These are phyloP conservation scores for Oncorhynchus kisutch DNA, from an alignment of 2,113 vertebrate genomes.

Conservation along the genomic window DNA sequence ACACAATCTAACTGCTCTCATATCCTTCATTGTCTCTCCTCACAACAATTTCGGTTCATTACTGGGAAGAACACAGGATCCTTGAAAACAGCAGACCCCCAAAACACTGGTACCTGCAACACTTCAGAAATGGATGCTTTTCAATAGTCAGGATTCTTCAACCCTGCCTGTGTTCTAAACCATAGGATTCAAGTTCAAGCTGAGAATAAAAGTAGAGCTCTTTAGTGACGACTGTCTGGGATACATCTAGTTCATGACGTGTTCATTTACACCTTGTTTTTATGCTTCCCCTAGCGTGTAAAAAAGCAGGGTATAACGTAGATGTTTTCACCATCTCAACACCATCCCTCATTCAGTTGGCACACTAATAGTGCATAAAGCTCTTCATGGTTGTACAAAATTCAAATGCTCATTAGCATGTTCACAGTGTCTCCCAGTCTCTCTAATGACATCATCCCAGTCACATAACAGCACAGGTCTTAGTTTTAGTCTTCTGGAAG, in stretches of 20 bases:
- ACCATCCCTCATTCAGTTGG: too few relatives aligned
- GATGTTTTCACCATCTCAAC: not conserved
- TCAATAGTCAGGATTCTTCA: not conserved
- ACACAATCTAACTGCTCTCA: not conserved
- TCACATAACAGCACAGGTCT: constrained; percentile 91
- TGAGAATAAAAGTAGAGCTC: not conserved
- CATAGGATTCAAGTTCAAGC: not conserved
- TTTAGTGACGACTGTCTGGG: not conserved
- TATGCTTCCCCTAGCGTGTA: not conserved
- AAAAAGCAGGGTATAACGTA: too few relatives aligned
- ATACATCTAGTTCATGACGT: not conserved
- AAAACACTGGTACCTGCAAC: constrained; percentile 3
- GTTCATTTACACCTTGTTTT: not conserved
- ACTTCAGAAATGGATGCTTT: constrained; percentile 14
- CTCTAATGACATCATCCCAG: not conserved
- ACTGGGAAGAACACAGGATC: not conserved
- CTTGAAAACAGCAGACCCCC: too few relatives aligned
- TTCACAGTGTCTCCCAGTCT: not conserved
- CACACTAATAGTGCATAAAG: constrained; percentile 5
- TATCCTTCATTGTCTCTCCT: not conserved
- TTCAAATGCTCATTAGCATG: not conserved
- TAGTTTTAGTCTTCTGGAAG: constrained; percentile 88
- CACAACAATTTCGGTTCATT: constrained; percentile 3
- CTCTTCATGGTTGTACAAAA: not conserved
- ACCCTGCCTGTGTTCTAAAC: not conserved